These are phyloP conservation scores for Synaphobranchus kaupii DNA, from an alignment of 2,797 vertebrate genomes.

Conservation along the genomic window DNA sequence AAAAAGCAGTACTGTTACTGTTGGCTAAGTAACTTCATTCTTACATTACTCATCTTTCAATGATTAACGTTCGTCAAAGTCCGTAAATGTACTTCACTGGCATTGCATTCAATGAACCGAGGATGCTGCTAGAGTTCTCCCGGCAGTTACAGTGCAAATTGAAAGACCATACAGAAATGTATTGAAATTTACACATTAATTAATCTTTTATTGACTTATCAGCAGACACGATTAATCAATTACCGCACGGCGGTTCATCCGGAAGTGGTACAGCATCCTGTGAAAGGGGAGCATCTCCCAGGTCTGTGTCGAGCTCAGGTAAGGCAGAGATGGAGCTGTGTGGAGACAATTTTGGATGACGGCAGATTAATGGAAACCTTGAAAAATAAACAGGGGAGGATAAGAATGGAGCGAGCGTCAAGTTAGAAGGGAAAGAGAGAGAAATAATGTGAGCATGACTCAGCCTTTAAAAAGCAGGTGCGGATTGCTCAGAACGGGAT, in stretches of 20 bases:
- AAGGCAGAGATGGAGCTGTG: neutral
- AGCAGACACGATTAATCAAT: neutral
- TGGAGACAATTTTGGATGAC: neutral
- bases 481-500: neutral
- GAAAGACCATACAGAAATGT: too few relatives aligned
- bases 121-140: too few relatives aligned
- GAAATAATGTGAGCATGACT: neutral
- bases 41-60: too few relatives aligned
- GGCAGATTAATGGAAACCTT: neutral
- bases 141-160: too few relatives aligned
- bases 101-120: too few relatives aligned
- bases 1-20: too few relatives aligned
- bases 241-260: neutral
- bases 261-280: neutral
- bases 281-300: neutral
- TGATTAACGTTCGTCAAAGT: too few relatives aligned
- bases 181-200: too few relatives aligned
- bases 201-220: neutral
- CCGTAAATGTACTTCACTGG: too few relatives aligned
- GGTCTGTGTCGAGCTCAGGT: neutral
- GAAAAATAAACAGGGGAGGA: neutral
- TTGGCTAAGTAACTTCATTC: too few relatives aligned
- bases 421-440: neutral
- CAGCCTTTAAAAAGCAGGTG: neutral
- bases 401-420: neutral